Percentiles rank a stretch among this genome's conserved stretches.
Evolutionary conservation across 2,797 vertebrate genomes (phyloP).

Genomic region (Miichthys miiuy): DNA sequence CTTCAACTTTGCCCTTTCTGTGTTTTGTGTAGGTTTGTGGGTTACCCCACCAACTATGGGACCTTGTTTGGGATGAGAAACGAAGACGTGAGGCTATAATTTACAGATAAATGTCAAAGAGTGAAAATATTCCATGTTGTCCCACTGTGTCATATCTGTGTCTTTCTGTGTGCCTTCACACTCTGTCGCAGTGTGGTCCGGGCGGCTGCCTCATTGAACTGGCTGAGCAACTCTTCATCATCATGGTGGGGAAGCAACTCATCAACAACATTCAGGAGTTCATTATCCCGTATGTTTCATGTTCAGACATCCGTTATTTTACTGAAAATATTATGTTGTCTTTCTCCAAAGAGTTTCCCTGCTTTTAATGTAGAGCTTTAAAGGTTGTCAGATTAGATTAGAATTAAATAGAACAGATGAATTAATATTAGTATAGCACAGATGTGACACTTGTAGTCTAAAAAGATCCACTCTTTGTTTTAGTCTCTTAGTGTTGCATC

Average conservation of each 20-base stretch:
- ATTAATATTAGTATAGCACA: neutral
- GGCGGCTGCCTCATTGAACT: slow-evolving; percentile 88
- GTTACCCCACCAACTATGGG: slow-evolving; percentile 87
- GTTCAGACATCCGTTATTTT: neutral
- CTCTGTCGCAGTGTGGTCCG: slow-evolving; percentile 82
- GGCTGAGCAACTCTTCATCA: slow-evolving; percentile 89
- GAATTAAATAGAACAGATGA: neutral
- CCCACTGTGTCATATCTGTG: slow-evolving; percentile 3
- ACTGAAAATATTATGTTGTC: neutral
- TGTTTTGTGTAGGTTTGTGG: slow-evolving; percentile 81
- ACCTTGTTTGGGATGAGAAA: slow-evolving; percentile 88
- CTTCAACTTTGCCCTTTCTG: slow-evolving; percentile 3
- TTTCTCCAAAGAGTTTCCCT: neutral
- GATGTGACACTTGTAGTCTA: no score
- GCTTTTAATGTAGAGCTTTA: neutral
- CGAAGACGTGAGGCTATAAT: slow-evolving; percentile 84
- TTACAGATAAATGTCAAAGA: neutral
- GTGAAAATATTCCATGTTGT: neutral
- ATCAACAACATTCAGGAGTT: slow-evolving; percentile 89
- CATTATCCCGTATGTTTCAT: slow-evolving; percentile 82
- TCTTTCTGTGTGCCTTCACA: slow-evolving; percentile 37
- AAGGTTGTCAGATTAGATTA: neutral
- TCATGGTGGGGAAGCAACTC: slow-evolving; percentile 89
- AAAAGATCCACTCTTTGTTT: no score
- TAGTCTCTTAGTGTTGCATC: slow-evolving; percentile 1